A percentile compares a stretch with the other conserved stretches of the same genome.
Conservation (phyloP, 92 coral and sea anemone genomes). For the Meandrina meandrites region DNA sequence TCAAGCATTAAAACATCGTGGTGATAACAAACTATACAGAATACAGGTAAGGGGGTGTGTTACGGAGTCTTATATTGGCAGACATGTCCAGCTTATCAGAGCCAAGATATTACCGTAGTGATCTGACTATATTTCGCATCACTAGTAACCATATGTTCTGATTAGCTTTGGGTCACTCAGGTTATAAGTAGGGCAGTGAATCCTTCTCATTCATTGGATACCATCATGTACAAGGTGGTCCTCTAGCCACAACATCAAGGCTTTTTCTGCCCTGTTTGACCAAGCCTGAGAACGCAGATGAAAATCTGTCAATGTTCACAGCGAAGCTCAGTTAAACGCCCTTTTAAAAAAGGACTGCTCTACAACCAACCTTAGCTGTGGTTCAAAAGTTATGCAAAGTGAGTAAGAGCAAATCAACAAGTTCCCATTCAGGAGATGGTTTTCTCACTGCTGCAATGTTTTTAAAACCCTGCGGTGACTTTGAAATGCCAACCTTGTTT, state of each 20-base stretch:
- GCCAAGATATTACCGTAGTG: not conserved
- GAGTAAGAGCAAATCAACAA: not conserved
- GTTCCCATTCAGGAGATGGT: not conserved
- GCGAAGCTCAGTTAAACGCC: not conserved
- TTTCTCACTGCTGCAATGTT: too few species aligned
- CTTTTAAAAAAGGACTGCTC: not conserved
- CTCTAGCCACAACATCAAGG: not conserved
- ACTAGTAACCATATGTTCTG: not conserved
- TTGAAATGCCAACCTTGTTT: not conserved
- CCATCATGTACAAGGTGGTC: not conserved
- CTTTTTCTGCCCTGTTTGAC: too few species aligned
- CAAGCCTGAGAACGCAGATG: not conserved
- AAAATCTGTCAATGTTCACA: not conserved
- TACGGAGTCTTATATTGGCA: not conserved
- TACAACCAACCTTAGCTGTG: not conserved
- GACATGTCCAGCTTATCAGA: not conserved
- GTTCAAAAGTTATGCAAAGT: not conserved
- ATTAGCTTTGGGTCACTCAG: not conserved
- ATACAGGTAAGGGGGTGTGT: conserved; percentile 68
- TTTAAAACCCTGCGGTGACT: not conserved
- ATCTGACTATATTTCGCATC: too few species aligned
- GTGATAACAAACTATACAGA: conserved; percentile 94
- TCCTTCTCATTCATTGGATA: not conserved
- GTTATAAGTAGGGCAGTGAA: not conserved
- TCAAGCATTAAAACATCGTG: conserved; percentile 85